These are phyloP conservation scores for Bubo blakistoni DNA, from an alignment of 2,113 vertebrate species.

Conservation along the genomic window DNA sequence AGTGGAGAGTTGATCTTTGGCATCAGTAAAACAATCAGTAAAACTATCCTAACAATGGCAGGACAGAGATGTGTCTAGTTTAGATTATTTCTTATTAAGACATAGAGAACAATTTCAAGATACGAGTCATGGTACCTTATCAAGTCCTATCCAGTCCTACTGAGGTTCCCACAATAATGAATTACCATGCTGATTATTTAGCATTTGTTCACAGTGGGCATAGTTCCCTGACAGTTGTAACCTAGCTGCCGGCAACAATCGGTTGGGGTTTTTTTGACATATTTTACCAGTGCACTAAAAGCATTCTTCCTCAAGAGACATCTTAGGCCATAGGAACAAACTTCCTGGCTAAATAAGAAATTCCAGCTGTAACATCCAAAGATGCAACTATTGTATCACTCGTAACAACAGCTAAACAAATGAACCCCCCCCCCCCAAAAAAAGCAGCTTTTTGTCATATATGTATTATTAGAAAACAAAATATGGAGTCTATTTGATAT, in stretches of 20 bases:
- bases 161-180: not conserved
- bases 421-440: too few relatives aligned
- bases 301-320: not conserved
- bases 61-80: not conserved
- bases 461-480: not conserved
- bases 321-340: not conserved
- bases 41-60: not conserved
- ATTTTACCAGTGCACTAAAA: not conserved
- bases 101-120: not conserved
- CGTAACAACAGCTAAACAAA: not conserved
- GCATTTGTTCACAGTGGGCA: not conserved
- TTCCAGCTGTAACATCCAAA: not conserved
- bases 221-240: not conserved
- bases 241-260: not conserved
- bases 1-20: not conserved
- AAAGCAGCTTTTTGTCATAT: not conserved
- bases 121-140: not conserved
- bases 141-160: not conserved
- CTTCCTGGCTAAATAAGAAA: not conserved
- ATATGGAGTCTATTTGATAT: not conserved
- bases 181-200: not conserved
- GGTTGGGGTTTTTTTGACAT: not conserved
- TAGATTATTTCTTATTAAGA: not conserved
- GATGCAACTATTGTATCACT: not conserved
- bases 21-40: not conserved